Evolutionary conservation across 1,140 invertebrate species (phyloP).

Genomic region (Bactericera cockerelli): DNA sequence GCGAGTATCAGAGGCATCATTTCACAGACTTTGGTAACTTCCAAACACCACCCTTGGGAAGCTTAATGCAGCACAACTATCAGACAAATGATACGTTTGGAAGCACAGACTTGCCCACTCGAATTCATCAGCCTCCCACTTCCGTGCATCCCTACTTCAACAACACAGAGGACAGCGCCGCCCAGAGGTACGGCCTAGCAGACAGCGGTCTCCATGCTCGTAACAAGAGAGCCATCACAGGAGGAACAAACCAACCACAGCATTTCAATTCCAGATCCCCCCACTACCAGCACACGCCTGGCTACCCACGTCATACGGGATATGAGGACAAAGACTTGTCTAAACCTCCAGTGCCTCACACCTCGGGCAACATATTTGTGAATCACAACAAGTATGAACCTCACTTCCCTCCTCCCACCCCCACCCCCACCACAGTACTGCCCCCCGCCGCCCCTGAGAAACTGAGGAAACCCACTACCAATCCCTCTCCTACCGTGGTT

Average conservation of each 20-base stretch:
- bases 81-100: background rate
- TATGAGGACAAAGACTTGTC: background rate
- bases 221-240: constrained; percentile 5
- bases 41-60: background rate
- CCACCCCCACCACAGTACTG: background rate
- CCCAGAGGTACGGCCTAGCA: background rate
- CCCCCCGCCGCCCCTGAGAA: background rate
- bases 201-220: background rate
- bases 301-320: background rate
- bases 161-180: background rate
- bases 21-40: constrained; percentile 5
- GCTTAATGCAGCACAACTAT: background rate
- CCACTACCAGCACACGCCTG: background rate
- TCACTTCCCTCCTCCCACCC: background rate
- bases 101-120: background rate
- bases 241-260: background rate
- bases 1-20: background rate
- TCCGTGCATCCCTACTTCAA: background rate
- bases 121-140: background rate
- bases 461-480: background rate
- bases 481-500: background rate
- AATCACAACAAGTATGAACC: background rate
- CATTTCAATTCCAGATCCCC: background rate
- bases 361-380: background rate
- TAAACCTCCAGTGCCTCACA: background rate